A percentile compares a stretch with the other conserved stretches of the same genome.
Conservation (phyloP, 2,113 vertebrate species). For the Dissostichus mawsoni region DNA sequence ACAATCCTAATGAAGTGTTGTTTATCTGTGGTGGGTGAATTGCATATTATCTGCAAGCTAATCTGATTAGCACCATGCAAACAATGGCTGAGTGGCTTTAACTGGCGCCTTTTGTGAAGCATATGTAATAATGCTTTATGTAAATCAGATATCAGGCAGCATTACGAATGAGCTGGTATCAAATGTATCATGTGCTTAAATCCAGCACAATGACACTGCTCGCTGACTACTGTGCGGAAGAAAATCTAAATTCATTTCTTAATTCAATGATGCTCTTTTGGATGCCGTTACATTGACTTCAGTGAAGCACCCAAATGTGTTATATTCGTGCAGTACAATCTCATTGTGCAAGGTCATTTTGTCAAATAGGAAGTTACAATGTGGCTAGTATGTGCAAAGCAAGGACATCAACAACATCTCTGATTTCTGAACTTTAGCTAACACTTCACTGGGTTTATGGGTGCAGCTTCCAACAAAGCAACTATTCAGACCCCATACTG, state of each 20-base stretch:
- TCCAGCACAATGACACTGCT: neutral
- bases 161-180: slow-evolving; percentile 9
- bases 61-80: slow-evolving; percentile 46
- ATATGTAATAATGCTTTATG: slow-evolving; percentile 30
- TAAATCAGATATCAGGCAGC: slow-evolving; percentile 33
- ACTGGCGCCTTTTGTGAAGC: slow-evolving; percentile 16
- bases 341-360: neutral
- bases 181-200: slow-evolving; percentile 12
- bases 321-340: neutral
- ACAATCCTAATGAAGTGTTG: slow-evolving; percentile 30
- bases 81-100: slow-evolving; percentile 38
- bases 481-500: slow-evolving; percentile 24
- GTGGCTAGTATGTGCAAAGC: neutral
- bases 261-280: neutral
- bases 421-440: slow-evolving; percentile 1
- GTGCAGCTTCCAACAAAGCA: slow-evolving; percentile 40
- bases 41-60: slow-evolving; percentile 28
- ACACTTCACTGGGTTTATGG: slow-evolving; percentile 1
- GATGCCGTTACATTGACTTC: neutral
- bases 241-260: slow-evolving; percentile 6
- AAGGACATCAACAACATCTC: slow-evolving; percentile 18
- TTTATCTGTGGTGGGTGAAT: slow-evolving; percentile 39
- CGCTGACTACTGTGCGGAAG: slow-evolving; percentile 11
- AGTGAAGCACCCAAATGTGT: neutral
- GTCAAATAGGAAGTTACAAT: neutral